Evolutionary conservation across 1,140 invertebrate genomes (phyloP), one percentile per base, ranked within the genome.

Genomic region (Scaptomyza hsui): DNA sequence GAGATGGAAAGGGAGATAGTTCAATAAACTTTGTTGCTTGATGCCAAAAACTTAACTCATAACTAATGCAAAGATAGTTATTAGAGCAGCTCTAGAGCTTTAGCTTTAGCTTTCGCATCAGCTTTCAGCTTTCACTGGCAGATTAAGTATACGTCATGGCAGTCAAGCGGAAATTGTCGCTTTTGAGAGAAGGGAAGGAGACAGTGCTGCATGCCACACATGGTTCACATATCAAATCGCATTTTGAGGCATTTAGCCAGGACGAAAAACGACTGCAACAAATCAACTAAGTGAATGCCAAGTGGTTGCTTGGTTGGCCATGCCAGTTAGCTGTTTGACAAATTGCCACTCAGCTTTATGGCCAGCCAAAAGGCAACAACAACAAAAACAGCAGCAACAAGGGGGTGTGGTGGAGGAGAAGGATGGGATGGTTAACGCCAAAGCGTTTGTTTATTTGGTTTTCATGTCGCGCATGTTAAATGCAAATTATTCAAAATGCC

Each of bases 391-490:
- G 19, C 1, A 1, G 45, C 3, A 13, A 12, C 10, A 29, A 0
- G 7, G 10, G 10, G 37, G 26, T 2, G n/a, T 13, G 19, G 26
- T 2, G 1, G 9, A 29, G 26, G 26, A 16, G 9, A 19, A 42
- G 35, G 59, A 19, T 49, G 13, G 37, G 15, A 13, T 16, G 51
- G n/a, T 18, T 49, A 32, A 35, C 35, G 48, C 39, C 55, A 80
- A 77, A 78, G 76, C 73, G 59, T 86, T 85, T 85, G 81, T 85
- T 80, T 85, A 85, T 85, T 85, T 77, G 81, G 41, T 60, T 85
- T 86, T 85, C 81, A 85, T 85, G 81, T 85, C 81, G 81, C 81
- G 81, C 81, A 85, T 85, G 81, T 85, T 85, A 86, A 85, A 80
- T 86, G 77, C 77, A 85, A 85, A 85, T 85, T 85, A 85, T 86